Conservation (phyloP, 1,140 invertebrate genomes). For the Drosophila subobscura region DNA sequence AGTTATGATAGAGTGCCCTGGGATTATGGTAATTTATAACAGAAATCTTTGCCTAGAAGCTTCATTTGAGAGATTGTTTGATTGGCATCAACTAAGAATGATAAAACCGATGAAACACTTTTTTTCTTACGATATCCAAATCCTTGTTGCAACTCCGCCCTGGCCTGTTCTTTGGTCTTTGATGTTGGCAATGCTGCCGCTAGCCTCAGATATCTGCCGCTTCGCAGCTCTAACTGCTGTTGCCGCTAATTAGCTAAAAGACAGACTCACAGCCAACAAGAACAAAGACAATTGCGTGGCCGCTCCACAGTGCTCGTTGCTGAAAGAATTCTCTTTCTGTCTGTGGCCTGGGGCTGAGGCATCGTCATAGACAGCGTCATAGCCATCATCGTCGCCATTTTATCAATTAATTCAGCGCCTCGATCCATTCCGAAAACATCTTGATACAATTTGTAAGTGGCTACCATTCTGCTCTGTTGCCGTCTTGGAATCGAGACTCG, state of each 20-base stretch:
- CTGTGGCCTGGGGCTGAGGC: background rate
- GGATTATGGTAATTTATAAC: constrained; percentile 2
- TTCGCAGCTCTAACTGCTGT: constrained; percentile 41
- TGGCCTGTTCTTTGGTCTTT: constrained; percentile 31
- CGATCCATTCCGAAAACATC: constrained; percentile 46
- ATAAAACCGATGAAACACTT: too few species aligned
- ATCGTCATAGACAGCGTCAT: background rate
- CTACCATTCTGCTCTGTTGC: constrained; percentile 12
- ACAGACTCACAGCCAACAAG: constrained; percentile 32
- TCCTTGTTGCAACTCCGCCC: too few species aligned
- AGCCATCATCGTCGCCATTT: constrained; percentile 35
- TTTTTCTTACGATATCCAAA: too few species aligned
- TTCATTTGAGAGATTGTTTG: background rate
- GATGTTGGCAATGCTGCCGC: constrained; percentile 36
- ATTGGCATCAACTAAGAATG: too few species aligned
- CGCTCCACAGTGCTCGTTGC: constrained; percentile 27
- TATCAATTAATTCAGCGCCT: constrained; percentile 65
- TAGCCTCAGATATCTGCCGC: constrained; percentile 7
- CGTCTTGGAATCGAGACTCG: constrained; percentile 16
- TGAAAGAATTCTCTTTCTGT: constrained; percentile 17
- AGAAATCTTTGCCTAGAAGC: background rate
- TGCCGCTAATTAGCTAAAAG: constrained; percentile 62
- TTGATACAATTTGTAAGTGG: constrained; percentile 67
- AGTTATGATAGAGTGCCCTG: constrained; percentile 26
- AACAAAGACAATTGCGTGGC: constrained; percentile 56